Evolutionary conservation across 2,113 vertebrate species (phyloP).

Genomic region (Gobiocypris rarus): DNA sequence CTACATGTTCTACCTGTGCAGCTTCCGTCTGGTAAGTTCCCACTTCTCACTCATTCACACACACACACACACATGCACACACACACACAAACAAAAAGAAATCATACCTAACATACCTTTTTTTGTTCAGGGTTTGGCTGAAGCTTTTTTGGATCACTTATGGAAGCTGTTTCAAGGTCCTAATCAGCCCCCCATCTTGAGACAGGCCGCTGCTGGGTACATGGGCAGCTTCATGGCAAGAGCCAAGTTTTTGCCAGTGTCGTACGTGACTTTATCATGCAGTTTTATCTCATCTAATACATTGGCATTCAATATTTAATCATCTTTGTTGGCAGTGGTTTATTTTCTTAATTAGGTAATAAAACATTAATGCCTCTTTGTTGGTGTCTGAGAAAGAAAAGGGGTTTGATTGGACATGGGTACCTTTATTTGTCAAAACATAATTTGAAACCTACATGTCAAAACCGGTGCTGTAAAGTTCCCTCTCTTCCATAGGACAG

Average conservation of each 20-base stretch:
- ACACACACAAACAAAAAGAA: not conserved
- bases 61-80: too few species aligned
- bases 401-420: not conserved
- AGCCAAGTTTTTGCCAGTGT: constrained; percentile 89
- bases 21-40: constrained; percentile 91
- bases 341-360: not conserved
- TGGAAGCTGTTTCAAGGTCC: constrained; percentile 91
- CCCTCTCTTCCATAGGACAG: constrained; percentile 77
- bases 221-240: constrained; percentile 95
- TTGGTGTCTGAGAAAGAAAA: not conserved
- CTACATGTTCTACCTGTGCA: constrained; percentile 92
- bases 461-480: not conserved
- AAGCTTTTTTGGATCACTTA: constrained; percentile 94
- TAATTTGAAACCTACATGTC: not conserved
- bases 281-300: not conserved
- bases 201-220: constrained; percentile 89
- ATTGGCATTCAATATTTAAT: constrained; percentile 23
- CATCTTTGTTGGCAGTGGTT: not conserved
- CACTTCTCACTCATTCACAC: not conserved
- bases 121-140: constrained; percentile 82
- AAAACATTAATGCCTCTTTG: not conserved
- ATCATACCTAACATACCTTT: not conserved
- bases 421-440: not conserved
- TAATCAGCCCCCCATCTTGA: constrained; percentile 86
- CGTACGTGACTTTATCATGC: constrained; percentile 78